These are phyloP conservation scores for Odocoileus virginianus DNA, from an alignment of 2,113 vertebrate species.

Conservation along the genomic window DNA sequence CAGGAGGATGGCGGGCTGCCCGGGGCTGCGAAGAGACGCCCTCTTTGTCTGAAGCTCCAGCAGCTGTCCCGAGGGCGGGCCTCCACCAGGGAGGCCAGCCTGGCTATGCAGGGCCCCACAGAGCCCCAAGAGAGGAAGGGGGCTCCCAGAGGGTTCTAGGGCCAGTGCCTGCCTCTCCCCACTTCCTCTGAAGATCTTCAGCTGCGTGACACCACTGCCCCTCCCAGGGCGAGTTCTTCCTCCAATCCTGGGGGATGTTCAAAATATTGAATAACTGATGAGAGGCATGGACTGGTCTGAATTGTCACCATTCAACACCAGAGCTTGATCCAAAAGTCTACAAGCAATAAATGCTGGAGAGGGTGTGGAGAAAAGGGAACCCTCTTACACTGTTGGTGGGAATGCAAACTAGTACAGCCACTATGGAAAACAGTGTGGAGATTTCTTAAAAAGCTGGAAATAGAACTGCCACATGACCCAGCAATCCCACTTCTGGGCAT, in stretches of 20 bases:
- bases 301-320: background rate
- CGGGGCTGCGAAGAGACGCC: slow-evolving; percentile 30
- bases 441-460: too few relatives aligned
- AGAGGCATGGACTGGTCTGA: background rate
- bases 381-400: too few relatives aligned
- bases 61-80: slow-evolving; percentile 27
- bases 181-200: background rate
- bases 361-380: too few relatives aligned
- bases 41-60: slow-evolving; percentile 57
- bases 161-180: background rate
- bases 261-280: background rate
- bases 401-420: too few relatives aligned
- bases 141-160: background rate
- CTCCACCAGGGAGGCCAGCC: background rate
- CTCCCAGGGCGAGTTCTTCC: background rate
- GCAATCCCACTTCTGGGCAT: too few relatives aligned
- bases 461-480: too few relatives aligned
- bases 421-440: too few relatives aligned
- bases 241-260: background rate
- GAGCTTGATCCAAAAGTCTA: background rate
- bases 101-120: background rate
- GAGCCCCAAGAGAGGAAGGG: background rate
- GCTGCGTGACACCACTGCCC: background rate
- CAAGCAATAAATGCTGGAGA: too few relatives aligned
- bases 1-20: slow-evolving; percentile 60